Evolutionary conservation across 2,797 vertebrate genomes (phyloP), one percentile per base, ranked within the genome.

Genomic region (Cyprinodon diabolis): DNA sequence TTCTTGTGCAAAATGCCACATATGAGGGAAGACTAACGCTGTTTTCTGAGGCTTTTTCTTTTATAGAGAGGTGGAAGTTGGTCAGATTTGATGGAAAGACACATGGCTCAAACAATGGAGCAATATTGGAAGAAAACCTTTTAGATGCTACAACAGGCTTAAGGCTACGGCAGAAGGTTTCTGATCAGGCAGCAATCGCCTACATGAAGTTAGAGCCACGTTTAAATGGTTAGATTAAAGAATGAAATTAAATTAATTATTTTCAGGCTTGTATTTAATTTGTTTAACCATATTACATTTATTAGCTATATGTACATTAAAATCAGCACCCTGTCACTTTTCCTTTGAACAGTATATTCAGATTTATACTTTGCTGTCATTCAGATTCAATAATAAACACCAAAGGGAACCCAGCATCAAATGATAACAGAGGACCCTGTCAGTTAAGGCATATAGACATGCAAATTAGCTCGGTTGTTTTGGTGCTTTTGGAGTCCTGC

Each of bases 401-500:
- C 63, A 57, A 76, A 86, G 55, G n/a, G 58, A 82, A 72, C 68
- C 17, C 54, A 62, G 76, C 75, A 23, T 81, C 80, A 76, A 76
- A 70, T 54, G 72, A 81, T 77, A 67, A 74, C 76, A 82, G 56
- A 68, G 51, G 71, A 58, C 72, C 48, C 75, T 86, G 90, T 86
- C 89, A 89, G 40, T 91, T 87, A 91, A 81, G 78, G 47, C 84
- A 23, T 83, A 87, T 80, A 90, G 86, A 86, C 84, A 77, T 90
- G 88, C 83, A 89, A 90, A 90, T 92, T 77, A 79, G 79, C 71
- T 71, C 12, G 69, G 1, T 55, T 69, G 73, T 75, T 47, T 74
- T 77, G 79, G 74, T 78, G 79, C 81, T 80, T 89, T 84, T 84
- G 67, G 75, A 90, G 90, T 90, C 88, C 91, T 91, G 80, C 86